Evolutionary conservation across 2,888 invertebrate species (phyloP).

Genomic region (Caenorhabditis virilis): DNA sequence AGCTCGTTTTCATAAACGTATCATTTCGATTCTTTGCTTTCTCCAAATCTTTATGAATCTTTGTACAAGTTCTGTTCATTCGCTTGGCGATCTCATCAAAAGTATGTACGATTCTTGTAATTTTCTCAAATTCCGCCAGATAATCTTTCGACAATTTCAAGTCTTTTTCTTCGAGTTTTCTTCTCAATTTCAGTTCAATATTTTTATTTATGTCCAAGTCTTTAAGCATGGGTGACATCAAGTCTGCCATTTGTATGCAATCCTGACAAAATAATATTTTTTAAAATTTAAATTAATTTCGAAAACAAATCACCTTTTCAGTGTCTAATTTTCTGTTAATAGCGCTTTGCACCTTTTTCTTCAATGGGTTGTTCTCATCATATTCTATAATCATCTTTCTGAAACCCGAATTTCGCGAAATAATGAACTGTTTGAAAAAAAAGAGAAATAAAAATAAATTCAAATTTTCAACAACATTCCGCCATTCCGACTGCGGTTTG

Average conservation of each 20-base stretch:
- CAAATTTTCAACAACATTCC: neutral
- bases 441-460: no score
- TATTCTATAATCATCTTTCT: neutral
- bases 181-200: conserved; percentile 20
- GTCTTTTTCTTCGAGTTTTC: conserved; percentile 25
- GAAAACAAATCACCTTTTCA: conserved; percentile 17
- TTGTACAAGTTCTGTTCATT: conserved; percentile 25
- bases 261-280: conserved; percentile 13
- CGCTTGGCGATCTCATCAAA: conserved; percentile 25
- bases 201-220: conserved; percentile 18
- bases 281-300: no score
- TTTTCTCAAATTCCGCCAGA: conserved; percentile 31
- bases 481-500: neutral
- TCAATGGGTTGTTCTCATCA: neutral
- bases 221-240: conserved; percentile 18
- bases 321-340: conserved; percentile 17
- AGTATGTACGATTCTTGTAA: conserved; percentile 28
- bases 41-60: conserved; percentile 29
- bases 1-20: conserved; percentile 19
- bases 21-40: conserved; percentile 19
- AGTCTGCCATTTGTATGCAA: conserved; percentile 28
- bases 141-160: conserved; percentile 19
- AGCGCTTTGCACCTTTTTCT: conserved; percentile 5
- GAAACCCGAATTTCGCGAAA: neutral
- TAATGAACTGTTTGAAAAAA: neutral